These are phyloP conservation scores for Zonotrichia leucophrys DNA, from an alignment of 2,113 vertebrate genomes.

Conservation along the genomic window DNA sequence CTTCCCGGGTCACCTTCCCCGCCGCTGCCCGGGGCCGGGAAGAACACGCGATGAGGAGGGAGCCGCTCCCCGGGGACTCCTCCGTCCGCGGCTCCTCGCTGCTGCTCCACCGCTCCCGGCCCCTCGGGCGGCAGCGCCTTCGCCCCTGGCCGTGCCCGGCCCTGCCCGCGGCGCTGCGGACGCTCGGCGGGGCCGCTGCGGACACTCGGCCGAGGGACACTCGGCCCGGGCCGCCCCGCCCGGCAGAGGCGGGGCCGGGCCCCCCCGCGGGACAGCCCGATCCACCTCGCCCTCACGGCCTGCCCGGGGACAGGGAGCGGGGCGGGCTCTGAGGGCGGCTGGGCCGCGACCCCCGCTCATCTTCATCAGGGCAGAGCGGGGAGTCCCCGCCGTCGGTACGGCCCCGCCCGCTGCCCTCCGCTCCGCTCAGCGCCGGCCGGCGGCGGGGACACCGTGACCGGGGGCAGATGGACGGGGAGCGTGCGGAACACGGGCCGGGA, in stretches of 20 bases:
- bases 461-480: not conserved
- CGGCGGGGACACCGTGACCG: too few relatives aligned
- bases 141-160: not conserved
- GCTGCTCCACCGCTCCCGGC: not conserved
- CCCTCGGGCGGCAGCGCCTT: not conserved
- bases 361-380: rapidly evolving
- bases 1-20: not conserved
- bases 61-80: not conserved
- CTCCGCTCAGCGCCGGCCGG: not conserved
- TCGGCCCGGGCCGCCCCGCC: too few relatives aligned
- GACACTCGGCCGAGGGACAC: not conserved
- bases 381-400: not conserved
- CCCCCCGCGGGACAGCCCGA: too few relatives aligned
- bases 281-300: not conserved
- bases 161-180: not conserved
- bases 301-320: not conserved
- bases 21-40: not conserved
- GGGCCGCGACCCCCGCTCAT: not conserved
- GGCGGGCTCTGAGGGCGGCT: not conserved
- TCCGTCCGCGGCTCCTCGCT: not conserved
- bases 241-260: too few relatives aligned
- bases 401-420: too few relatives aligned
- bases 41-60: not conserved
- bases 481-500: not conserved
- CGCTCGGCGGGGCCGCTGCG: not conserved